Percentiles rank a stretch among this genome's conserved stretches.
Conservation (phyloP, 37 sponge, comb jelly and placozoan species). For the Hexactinellida sp. region DNA sequence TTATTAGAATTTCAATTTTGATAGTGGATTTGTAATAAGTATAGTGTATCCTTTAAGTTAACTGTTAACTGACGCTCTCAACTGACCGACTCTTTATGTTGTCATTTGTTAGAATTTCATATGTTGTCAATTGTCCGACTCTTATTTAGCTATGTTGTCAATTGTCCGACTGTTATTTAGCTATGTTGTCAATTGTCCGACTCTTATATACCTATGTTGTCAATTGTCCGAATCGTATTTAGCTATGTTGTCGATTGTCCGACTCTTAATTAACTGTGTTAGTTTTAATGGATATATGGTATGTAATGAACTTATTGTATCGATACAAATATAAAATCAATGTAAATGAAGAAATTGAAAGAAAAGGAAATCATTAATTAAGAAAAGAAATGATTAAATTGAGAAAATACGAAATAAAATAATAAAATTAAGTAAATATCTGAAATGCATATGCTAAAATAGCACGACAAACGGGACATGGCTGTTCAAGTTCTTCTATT, state of each 20-base stretch:
- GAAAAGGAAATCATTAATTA: neutral
- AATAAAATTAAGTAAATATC: neutral
- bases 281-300: neutral
- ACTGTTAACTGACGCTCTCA: no score
- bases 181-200: neutral
- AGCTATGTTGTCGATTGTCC: neutral
- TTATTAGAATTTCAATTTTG: no score
- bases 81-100: no score
- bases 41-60: no score
- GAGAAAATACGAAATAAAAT: neutral
- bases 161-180: neutral
- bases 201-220: neutral
- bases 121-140: no score
- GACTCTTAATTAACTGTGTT: no score
- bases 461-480: neutral
- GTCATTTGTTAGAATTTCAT: no score
- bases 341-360: neutral
- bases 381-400: no score
- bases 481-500: neutral
- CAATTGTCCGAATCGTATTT: neutral
- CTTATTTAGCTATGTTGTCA: no score
- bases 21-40: no score
- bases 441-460: neutral
- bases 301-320: neutral
- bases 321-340: neutral